Evolutionary conservation across 2,888 invertebrate genomes (phyloP), one percentile per base, ranked within the genome.

Genomic region (Pammene fasciana): DNA sequence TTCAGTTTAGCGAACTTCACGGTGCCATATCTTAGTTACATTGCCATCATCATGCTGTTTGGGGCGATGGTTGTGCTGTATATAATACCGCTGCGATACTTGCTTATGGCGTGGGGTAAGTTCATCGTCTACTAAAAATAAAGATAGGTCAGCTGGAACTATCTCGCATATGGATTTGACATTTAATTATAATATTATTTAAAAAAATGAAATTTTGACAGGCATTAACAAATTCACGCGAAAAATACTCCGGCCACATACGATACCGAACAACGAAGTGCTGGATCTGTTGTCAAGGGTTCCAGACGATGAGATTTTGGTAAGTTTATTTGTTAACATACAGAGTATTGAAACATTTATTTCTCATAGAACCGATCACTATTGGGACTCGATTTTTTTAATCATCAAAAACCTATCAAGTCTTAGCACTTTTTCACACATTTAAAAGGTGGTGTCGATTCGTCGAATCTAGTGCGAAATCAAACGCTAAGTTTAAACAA

Each of bases 241-340:
- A 79, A 97, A 98, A 88, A 94, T 99, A 71, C 90, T 99, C 66
- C 94, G 98, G 75, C 99, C 99, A 7, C 97, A 99, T 86, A 96
- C 97, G 46, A 97, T 99, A 89, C 97, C 98, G 10, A 99, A 99
- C 90, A 99, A 99, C 91, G 99, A 99, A 94, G 92, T 99, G 9
- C 89, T 99, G 74, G 99, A 99, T 93, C 95, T 98, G 80, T 90
- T 99, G 72, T 98, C 99, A 0, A 94, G 99, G 76, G 97, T 99
- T 65, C 99, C 99, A 43, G 97, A 98, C 82, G 97, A 99, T 85
- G 97, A 97, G 87, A 97, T 96, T 91, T 92, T 98, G 92, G 98
- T 99, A 87, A 95, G 94, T 90, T 59, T 26, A 26, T 26, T 26
- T 45, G 4, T 16, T 34, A 7, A 13, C 5, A 43, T 43, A 36